Percentiles rank a stretch among this genome's conserved stretches.
Conservation (phyloP, 2,797 vertebrate species). For the Loris lydekkerianus region DNA sequence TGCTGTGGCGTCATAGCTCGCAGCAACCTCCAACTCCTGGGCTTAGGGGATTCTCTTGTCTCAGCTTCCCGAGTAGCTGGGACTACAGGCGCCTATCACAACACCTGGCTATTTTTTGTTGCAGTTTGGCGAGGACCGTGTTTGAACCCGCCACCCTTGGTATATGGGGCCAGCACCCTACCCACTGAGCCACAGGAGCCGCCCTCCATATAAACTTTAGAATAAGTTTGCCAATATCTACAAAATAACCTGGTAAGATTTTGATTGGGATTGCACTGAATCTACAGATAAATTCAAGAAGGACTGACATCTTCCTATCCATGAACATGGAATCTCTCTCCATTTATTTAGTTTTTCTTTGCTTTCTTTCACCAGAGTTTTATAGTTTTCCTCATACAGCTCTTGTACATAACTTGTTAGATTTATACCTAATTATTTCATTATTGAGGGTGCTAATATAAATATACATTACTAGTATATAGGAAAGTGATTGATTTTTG, state of each 20-base stretch:
- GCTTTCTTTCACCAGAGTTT: neutral
- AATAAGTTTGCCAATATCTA: neutral
- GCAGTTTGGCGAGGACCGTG: too few species aligned
- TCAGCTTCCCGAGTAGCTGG: too few species aligned
- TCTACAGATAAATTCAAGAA: neutral
- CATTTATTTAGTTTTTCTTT: neutral
- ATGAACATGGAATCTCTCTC: neutral
- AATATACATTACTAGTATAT: neutral
- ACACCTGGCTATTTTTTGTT: too few species aligned
- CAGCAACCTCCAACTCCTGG: too few species aligned
- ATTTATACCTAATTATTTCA: neutral
- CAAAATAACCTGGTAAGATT: neutral
- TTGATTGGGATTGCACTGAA: neutral
- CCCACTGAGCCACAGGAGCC: too few species aligned
- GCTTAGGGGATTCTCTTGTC: too few species aligned
- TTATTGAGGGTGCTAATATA: neutral
- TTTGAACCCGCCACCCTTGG: too few species aligned
- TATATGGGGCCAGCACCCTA: too few species aligned
- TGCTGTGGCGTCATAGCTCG: too few species aligned
- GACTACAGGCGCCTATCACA: too few species aligned
- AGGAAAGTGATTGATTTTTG: neutral
- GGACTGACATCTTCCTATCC: neutral
- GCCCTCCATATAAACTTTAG: neutral
- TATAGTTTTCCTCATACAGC: neutral
- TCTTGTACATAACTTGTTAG: neutral